Evolutionary conservation across 2,888 invertebrate genomes (phyloP).

Genomic region (Opisthograptis luteolata): DNA sequence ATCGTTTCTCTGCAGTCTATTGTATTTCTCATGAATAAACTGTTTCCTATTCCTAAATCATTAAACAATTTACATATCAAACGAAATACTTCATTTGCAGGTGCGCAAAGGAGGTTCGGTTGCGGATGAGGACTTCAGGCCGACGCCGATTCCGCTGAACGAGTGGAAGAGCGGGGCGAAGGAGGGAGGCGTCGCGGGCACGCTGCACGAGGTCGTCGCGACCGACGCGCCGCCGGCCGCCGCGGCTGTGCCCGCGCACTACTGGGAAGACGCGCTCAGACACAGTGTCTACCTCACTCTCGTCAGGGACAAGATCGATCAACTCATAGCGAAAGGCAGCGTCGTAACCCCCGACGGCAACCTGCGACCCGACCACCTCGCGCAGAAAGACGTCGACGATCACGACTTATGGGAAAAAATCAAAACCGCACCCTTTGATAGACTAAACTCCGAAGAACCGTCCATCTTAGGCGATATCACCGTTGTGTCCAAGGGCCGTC

Average conservation of each 20-base stretch:
- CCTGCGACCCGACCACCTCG: constrained; percentile 48
- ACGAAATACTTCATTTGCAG: constrained; percentile 51
- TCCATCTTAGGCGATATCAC: constrained; percentile 86
- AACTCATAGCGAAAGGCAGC: constrained; percentile 71
- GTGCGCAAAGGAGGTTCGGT: constrained; percentile 57
- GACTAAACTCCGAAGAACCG: constrained; percentile 65
- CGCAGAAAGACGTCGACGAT: constrained; percentile 68
- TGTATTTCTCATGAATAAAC: no score
- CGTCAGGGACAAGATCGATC: constrained; percentile 81
- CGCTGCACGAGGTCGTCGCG: constrained; percentile 56
- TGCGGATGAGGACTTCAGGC: constrained; percentile 65
- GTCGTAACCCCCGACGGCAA: constrained; percentile 54
- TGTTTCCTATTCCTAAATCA: neutral
- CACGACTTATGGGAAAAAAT: constrained; percentile 79
- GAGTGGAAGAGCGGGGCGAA: constrained; percentile 53
- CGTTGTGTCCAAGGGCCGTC: constrained; percentile 86
- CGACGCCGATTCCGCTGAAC: constrained; percentile 72
- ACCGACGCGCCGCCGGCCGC: constrained; percentile 49
- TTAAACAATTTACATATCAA: neutral
- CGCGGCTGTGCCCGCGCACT: constrained; percentile 67
- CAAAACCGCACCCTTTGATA: constrained; percentile 74
- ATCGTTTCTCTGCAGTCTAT: no score
- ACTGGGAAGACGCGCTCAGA: constrained; percentile 88
- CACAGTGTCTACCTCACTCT: constrained; percentile 88
- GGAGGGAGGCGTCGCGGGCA: constrained; percentile 42